Conservation (phyloP, 2,113 vertebrate species). For the Cinclus cinclus region DNA sequence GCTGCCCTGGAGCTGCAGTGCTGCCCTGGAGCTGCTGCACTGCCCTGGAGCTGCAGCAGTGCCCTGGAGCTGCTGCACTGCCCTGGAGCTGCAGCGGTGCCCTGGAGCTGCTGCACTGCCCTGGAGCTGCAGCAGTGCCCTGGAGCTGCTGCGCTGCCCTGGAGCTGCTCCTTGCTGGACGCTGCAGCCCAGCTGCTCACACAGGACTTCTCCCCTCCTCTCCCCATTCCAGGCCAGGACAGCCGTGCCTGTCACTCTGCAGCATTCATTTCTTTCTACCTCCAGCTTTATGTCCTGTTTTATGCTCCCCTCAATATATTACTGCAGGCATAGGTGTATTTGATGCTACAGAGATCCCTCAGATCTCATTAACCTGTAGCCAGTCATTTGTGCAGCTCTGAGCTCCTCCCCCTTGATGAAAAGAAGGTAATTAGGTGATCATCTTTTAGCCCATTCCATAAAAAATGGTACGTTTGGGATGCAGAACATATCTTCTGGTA, state of each 20-base stretch:
- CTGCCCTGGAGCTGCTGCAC: too few relatives aligned
- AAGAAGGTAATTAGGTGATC: background rate
- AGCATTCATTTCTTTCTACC: background rate
- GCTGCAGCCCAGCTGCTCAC: background rate
- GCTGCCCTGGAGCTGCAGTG: background rate
- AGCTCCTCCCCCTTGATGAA: background rate
- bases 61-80: background rate
- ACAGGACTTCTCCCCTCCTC: rapidly evolving
- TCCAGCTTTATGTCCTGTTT: background rate
- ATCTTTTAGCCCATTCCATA: background rate
- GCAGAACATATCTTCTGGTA: background rate
- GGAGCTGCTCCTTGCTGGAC: rapidly evolving
- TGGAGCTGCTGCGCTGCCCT: background rate
- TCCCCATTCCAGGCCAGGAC: background rate
- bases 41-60: background rate
- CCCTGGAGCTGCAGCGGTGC: background rate
- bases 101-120: background rate
- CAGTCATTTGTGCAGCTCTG: background rate
- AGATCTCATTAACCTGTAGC: slow-evolving; percentile 28
- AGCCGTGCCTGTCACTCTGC: rapidly evolving
- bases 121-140: background rate
- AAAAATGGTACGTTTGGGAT: background rate
- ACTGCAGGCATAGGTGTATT: background rate
- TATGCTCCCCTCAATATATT: rapidly evolving
- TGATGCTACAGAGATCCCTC: background rate